Conservation (phyloP, 2,888 invertebrate genomes). For the Argyresthia goedartella region DNA sequence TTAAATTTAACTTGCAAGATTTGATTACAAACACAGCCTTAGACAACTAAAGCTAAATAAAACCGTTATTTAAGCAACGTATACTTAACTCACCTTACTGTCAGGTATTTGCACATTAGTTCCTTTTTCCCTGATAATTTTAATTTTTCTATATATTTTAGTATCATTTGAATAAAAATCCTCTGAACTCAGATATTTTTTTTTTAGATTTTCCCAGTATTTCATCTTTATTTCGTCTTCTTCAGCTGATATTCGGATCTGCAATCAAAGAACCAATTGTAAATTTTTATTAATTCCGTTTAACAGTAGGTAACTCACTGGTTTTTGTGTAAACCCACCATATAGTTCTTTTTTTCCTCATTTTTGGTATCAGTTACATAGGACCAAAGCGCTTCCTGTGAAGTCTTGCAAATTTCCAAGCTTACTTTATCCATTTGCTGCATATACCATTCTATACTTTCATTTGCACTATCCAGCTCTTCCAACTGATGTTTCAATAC, state of each 20-base stretch:
- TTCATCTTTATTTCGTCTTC: slow-evolving; percentile 60
- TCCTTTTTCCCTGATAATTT: slow-evolving; percentile 54
- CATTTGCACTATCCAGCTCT: slow-evolving; percentile 38
- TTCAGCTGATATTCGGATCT: slow-evolving; percentile 52
- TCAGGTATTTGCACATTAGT: slow-evolving; percentile 60
- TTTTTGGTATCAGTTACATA: slow-evolving; percentile 54
- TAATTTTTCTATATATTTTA: slow-evolving; percentile 39
- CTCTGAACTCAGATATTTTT: slow-evolving; percentile 36
- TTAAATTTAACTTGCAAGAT: too few relatives aligned
- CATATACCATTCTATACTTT: slow-evolving; percentile 45
- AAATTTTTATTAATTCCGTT: neutral
- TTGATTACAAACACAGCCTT: too few relatives aligned
- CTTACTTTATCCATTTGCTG: slow-evolving; percentile 56
- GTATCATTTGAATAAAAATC: slow-evolving; percentile 24
- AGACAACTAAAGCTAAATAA: too few relatives aligned
- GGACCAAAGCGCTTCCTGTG: slow-evolving; percentile 54
- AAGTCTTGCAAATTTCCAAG: slow-evolving; percentile 53
- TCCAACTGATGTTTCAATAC: slow-evolving; percentile 40
- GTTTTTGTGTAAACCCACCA: slow-evolving; percentile 29
- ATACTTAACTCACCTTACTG: slow-evolving; percentile 38
- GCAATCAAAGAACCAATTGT: neutral
- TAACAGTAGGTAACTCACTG: neutral
- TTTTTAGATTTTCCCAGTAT: slow-evolving; percentile 55
- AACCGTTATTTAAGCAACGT: too few relatives aligned
- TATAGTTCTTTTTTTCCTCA: slow-evolving; percentile 50